These are phyloP conservation scores for Chelonoidis abingdonii DNA, from an alignment of 2,113 vertebrate species.

Conservation along the genomic window DNA sequence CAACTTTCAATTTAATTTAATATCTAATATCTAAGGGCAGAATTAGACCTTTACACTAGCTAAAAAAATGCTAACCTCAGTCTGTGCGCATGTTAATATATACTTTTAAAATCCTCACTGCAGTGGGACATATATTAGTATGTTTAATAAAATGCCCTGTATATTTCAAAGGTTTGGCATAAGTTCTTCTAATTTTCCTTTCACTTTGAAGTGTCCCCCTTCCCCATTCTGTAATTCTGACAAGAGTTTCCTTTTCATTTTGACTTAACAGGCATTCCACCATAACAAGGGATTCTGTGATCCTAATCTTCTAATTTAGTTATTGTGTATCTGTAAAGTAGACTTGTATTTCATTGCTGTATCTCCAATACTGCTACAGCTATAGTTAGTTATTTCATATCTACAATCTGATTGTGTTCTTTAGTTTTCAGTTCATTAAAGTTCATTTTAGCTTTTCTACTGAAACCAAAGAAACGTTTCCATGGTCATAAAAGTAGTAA, in stretches of 20 bases:
- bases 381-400: background rate
- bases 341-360: background rate
- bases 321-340: constrained; percentile 8
- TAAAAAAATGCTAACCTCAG: background rate
- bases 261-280: background rate
- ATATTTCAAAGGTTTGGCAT: constrained; percentile 19
- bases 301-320: constrained; percentile 14
- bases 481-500: background rate
- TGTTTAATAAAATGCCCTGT: background rate
- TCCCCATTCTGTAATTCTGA: background rate
- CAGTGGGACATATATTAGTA: background rate
- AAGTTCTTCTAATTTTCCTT: background rate
- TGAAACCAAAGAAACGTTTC: background rate
- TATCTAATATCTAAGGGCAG: background rate
- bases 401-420: constrained; percentile 21
- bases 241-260: constrained; percentile 31
- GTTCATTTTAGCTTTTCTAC: background rate
- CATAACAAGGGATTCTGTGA: background rate
- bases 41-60: background rate
- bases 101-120: background rate
- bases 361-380: background rate
- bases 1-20: background rate
- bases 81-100: background rate
- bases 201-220: constrained; percentile 7
- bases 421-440: constrained; percentile 35